phyloP scores from a whole-genome alignment of 1,140 invertebrate species.

The Neodiprion fabricii region DNA sequence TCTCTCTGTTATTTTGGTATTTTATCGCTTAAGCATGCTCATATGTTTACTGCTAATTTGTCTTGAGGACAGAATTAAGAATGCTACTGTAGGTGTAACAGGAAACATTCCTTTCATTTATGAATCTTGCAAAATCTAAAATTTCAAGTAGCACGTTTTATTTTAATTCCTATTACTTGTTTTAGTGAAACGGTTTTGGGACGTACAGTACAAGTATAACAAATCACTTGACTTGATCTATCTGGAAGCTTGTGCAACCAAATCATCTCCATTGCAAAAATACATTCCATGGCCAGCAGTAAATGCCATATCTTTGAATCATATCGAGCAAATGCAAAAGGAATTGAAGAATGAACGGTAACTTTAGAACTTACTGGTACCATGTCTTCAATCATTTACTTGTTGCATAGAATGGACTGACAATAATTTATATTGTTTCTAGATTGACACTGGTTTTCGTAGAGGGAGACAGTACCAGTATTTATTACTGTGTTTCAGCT shows the following conservation, averaged over 20 bases:
- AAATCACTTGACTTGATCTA: slow-evolving; percentile 48
- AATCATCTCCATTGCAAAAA: slow-evolving; percentile 41
- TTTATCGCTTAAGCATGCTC: no score
- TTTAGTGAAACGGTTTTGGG: slow-evolving; percentile 47
- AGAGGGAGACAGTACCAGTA: slow-evolving; percentile 50
- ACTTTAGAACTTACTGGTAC: slow-evolving; percentile 33
- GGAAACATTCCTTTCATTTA: no score
- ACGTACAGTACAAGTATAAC: slow-evolving; percentile 53
- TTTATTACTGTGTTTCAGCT: slow-evolving; percentile 50
- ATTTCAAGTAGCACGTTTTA: no score
- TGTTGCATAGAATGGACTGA: neutral
- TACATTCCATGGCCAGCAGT: slow-evolving; percentile 50
- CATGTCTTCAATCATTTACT: neutral
- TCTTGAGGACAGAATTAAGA: no score
- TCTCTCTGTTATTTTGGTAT: neutral
- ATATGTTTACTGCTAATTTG: no score
- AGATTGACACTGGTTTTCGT: slow-evolving; percentile 58
- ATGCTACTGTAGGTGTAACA: no score
- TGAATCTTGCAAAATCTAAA: no score
- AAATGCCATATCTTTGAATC: slow-evolving; percentile 42
- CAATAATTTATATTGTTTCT: slow-evolving; percentile 22
- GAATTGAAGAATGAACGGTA: slow-evolving; percentile 35
- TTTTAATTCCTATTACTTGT: slow-evolving; percentile 20
- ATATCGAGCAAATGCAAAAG: slow-evolving; percentile 53
- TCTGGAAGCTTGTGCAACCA: slow-evolving; percentile 45